Evolutionary conservation across 2,888 invertebrate genomes (phyloP), one percentile per base, ranked within the genome.

Genomic region (Sipha maydis): DNA sequence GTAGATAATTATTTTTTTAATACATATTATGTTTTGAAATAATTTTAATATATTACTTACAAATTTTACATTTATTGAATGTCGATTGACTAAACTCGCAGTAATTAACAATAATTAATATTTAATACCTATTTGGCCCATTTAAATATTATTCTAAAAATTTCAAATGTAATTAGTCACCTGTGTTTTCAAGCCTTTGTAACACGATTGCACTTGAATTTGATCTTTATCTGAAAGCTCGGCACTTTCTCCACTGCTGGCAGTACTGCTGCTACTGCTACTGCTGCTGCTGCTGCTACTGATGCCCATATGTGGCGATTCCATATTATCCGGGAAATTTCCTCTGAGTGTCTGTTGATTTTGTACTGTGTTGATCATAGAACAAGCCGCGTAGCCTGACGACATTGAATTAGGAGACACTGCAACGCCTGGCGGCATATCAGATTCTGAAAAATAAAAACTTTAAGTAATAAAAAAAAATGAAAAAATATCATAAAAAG

Each of bases 111-210:
- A 34, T 34, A 34, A 4, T 34, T 4, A 34, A 34, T 34, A 4
- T 34, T 56, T 56, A 56, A 56, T 17, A 21, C 56, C 56, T 19
- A 61, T 61, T 61, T 61, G 61, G 25, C 61, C 61, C 61, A 5
- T 61, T 61, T 8, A 8, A 25, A 8, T 61, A 25, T 25, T 25
- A 7, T 61, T 14, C 11, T 48, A 48, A 14, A 2, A 25, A 61
- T 25, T 61, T 25, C 1, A 61, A 21, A 25, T 11, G 69, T 71
- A 11, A 41, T 41, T 41, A 25, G 11, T 28, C 91, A 94, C 95
- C 92, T 95, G 95, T 0, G 96, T 96, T 91, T 96, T 96, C 89
- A 96, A 93, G 84, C 96, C 96, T 89, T 94, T 94, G 91, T 95
- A 95, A 91, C 95, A 95, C 86, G 94, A 94, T 91, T 96, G 95